These are phyloP conservation scores for Liopterus haemorrhoidalis DNA, from an alignment of 2,888 invertebrate genomes.

Conservation along the genomic window DNA sequence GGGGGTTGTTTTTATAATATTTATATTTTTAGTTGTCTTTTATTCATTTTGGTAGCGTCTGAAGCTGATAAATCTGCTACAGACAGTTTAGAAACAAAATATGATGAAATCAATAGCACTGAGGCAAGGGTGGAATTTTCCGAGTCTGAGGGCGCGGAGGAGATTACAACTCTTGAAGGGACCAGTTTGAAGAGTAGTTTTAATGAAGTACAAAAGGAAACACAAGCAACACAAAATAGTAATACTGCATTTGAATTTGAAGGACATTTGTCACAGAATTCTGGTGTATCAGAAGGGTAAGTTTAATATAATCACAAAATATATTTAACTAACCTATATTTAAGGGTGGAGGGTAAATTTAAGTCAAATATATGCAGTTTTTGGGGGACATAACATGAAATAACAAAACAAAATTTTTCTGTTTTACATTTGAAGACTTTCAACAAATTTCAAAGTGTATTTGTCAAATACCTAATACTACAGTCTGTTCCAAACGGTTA, in stretches of 20 bases:
- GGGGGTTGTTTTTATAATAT: constrained; percentile 6
- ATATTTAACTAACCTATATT: no score
- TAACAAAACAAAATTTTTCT: no score
- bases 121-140: constrained; percentile 30
- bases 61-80: constrained; percentile 49
- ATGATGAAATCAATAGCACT: constrained; percentile 24
- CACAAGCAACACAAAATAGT: constrained; percentile 43
- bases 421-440: no score
- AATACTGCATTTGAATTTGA: no score
- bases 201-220: constrained; percentile 27
- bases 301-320: constrained; percentile 34
- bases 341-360: no score
- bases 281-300: constrained; percentile 54
- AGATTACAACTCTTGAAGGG: constrained; percentile 21
- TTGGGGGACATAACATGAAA: no score
- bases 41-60: constrained; percentile 55
- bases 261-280: constrained; percentile 51
- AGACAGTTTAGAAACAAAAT: constrained; percentile 38
- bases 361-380: no score
- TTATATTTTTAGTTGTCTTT: constrained; percentile 49
- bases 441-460: no score
- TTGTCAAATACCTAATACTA: no score
- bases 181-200: constrained; percentile 33
- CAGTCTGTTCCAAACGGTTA: no score
- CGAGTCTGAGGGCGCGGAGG: constrained; percentile 28